A percentile compares a stretch with the other conserved stretches of the same genome.
Evolutionary conservation across 1,140 invertebrate species (phyloP).

Genomic region (Pseudoatta argentina): DNA sequence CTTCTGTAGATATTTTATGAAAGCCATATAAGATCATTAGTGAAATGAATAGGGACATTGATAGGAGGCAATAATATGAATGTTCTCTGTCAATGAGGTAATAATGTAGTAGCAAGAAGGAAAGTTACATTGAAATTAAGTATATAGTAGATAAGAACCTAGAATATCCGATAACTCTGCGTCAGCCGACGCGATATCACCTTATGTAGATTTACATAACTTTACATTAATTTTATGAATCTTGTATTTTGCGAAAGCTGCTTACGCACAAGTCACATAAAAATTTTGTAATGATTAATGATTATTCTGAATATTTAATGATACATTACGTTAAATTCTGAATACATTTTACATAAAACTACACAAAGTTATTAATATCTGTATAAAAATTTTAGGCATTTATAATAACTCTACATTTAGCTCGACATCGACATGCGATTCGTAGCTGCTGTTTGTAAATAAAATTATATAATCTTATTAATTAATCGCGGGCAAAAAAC

Average conservation of each 20-base stretch:
- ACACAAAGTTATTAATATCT: not conserved
- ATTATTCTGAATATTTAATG: not conserved
- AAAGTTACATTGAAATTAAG: not conserved
- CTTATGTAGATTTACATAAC: slow-evolving; percentile 19
- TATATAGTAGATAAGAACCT: slow-evolving; percentile 16
- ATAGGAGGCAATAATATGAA: not conserved
- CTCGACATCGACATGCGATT: not conserved
- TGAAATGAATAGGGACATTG: not conserved
- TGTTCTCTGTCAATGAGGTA: not conserved
- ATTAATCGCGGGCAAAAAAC: not conserved
- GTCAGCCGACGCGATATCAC: not conserved
- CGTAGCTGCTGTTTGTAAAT: not conserved
- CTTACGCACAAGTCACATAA: not conserved
- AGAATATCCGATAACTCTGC: not conserved
- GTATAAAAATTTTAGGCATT: not conserved
- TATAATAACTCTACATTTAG: not conserved
- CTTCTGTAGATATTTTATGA: not conserved
- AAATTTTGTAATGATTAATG: not conserved
- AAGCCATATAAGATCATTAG: not conserved
- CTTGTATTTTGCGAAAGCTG: not conserved
- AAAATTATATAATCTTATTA: slow-evolving; percentile 17
- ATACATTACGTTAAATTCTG: not conserved
- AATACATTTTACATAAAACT: not conserved
- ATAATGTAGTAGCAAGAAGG: not conserved
- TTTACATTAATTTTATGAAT: slow-evolving; percentile 15